Evolutionary conservation across 2,113 vertebrate genomes (phyloP), one percentile per base, ranked within the genome.

Genomic region (Bothrops jararaca): DNA sequence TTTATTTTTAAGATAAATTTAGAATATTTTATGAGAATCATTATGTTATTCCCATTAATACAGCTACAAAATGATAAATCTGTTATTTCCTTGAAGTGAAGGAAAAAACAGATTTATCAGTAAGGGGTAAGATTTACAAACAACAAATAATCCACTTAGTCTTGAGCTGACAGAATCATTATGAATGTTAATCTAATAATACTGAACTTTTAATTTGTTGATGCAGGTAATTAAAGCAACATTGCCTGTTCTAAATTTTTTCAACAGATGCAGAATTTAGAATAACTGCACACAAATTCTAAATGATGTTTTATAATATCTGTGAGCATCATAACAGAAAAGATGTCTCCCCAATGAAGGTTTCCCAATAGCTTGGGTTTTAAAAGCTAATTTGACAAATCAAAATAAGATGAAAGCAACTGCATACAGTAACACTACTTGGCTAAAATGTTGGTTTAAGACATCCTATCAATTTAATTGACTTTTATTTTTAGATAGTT

Each of bases 371-470:
- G 86, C 93, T 50, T 95, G 29, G 91, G 94, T 85, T 93, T 95
- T 91, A 52, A 96, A 95, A 93, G 29, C 89, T 96, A 95, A 95
- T 91, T 96, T 93, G 92, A 92, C 92, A 5, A 93, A 95, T 69
- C 86, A 93, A 96, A 96, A 96, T 96, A 93, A 94, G 93, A 54
- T 94, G 92, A 89, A 69, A 94, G 92, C 94, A 95, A 95, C 94
- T 95, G 50, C 91, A 91, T 93, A 42, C 58, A 95, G n/a, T 94
- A 92, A 90, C 86, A 92, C 93, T 95, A 89, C 39, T 24, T 24
- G 89, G 92, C n/a, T 94, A 95, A 96, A 96, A 93, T 57, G 0
- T 91, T 95, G 94, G 92, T 88, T 88, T 88, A 89, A 86, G 94
- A 94, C 86, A 94, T 95, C 91, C n/a, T 93, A 50, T 9, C 48